Percentiles rank a stretch among this genome's conserved stretches.
phyloP scores from a whole-genome alignment of 2,888 invertebrate genomes.

The Acanthoscelides obtectus region DNA sequence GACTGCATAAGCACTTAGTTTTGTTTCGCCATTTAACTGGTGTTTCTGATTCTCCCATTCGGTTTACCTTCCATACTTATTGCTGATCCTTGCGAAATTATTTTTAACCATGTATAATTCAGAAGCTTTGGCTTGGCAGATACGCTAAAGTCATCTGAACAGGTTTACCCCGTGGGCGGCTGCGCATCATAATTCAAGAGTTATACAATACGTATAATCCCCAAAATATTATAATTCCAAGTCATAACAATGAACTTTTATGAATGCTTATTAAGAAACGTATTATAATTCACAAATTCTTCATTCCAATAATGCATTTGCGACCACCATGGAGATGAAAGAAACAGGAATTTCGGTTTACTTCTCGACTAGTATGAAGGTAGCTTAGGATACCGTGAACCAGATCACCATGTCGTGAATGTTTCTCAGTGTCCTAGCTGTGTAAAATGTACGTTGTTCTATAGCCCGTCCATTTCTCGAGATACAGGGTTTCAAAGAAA shows the following conservation, averaged over 20 bases:
- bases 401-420: no score
- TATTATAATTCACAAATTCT: neutral
- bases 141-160: conserved; percentile 9
- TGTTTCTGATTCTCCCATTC: no score
- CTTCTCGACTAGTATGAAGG: neutral
- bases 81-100: no score
- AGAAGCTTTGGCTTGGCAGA: neutral
- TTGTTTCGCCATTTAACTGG: no score
- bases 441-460: no score
- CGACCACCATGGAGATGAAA: neutral
- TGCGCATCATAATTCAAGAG: conserved; percentile 25
- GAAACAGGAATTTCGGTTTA: neutral
- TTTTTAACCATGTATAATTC: neutral
- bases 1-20: no score
- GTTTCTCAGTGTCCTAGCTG: no score
- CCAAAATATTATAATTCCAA: conserved; percentile 25
- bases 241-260: conserved; percentile 18
- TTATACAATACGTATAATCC: conserved; percentile 23
- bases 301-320: neutral
- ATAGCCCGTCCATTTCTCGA: no score
- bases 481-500: no score
- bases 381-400: no score
- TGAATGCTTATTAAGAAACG: conserved; percentile 16
- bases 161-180: conserved; percentile 26
- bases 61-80: no score